Evolutionary conservation across 2,797 vertebrate species (phyloP), one percentile per base, ranked within the genome.

Genomic region (Tolypeutes matacus): DNA sequence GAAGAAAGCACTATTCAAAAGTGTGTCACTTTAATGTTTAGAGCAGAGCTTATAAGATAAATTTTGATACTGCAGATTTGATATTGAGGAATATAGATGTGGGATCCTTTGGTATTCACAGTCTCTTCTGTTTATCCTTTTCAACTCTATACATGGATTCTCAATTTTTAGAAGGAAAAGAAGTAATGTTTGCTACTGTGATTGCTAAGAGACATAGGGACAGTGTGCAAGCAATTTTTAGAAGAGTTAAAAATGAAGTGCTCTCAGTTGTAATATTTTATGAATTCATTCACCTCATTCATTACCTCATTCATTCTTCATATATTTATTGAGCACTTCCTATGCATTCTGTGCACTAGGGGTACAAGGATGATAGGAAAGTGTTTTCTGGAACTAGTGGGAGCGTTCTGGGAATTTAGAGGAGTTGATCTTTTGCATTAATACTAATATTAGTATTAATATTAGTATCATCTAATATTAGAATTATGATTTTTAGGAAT

Each of bases 401-500:
- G 17, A 58, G 14, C 69, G 64, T 53, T 78, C 42, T 65, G 21
- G 8, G 31, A 91, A 84, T n/a, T 31, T 12, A 36, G 7, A 87
- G 34, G 6, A 87, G 1, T 84, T 39, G 29, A 15, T 10, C 1
- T 81, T 67, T 95, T 58, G 5, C 29, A 83, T 46, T 82, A 89
- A 73, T 72, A 76, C 91, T n/a, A n/a, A n/a, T n/a, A n/a, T n/a
- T n/a, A n/a, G n/a, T n/a, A n/a, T n/a, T n/a, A n/a, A n/a, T n/a
- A n/a, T n/a, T n/a, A n/a, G n/a, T n/a, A n/a, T n/a, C n/a, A n/a
- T 2, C 31, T 81, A 81, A 77, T 72, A 75, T 81, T 87, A 18
- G 14, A 92, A 92, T 87, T 84, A 39, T 83, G 5, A 64, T 31
- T 78, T 93, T 62, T 11, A 64, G 34, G 62, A 90, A 95, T 51